phyloP scores from a whole-genome alignment of 2,888 invertebrate genomes.

The Drosophila ustulata region DNA sequence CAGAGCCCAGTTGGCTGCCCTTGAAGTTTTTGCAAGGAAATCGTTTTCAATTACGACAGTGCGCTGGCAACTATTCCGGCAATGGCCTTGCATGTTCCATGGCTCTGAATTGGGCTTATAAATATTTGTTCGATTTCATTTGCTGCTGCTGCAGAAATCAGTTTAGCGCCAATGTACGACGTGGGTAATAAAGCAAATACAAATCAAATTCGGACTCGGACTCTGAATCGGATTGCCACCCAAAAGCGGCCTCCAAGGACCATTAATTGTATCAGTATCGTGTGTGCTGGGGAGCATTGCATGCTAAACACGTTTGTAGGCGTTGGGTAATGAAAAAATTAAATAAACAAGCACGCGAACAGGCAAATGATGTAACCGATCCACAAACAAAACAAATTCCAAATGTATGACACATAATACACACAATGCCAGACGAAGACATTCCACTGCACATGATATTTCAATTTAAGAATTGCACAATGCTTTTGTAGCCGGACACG shows the following conservation, averaged over 20 bases:
- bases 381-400: conserved; percentile 30
- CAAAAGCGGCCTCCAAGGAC: conserved; percentile 35
- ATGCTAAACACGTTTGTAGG: conserved; percentile 61
- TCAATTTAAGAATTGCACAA: conserved; percentile 11
- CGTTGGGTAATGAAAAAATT: conserved; percentile 73
- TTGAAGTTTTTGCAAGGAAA: conserved; percentile 69
- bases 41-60: conserved; percentile 75
- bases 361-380: conserved; percentile 50
- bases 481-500: neutral
- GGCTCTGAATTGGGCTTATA: conserved; percentile 54
- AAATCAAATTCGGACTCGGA: conserved; percentile 63
- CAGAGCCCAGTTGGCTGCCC: conserved; percentile 49
- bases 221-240: neutral
- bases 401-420: conserved; percentile 1
- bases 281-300: conserved; percentile 45
- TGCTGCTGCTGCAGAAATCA: conserved; percentile 58
- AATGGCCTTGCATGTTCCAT: conserved; percentile 62
- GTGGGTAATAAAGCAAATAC: conserved; percentile 53
- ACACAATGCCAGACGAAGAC: neutral
- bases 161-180: conserved; percentile 34
- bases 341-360: conserved; percentile 71
- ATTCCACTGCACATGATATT: conserved; percentile 1
- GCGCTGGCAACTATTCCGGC: conserved; percentile 60
- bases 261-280: conserved; percentile 72
- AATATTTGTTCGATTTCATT: conserved; percentile 76